A percentile compares a stretch with the other conserved stretches of the same genome.
Evolutionary conservation across 1,140 invertebrate genomes (phyloP).

Genomic region (Doryteuthis pealeii): DNA sequence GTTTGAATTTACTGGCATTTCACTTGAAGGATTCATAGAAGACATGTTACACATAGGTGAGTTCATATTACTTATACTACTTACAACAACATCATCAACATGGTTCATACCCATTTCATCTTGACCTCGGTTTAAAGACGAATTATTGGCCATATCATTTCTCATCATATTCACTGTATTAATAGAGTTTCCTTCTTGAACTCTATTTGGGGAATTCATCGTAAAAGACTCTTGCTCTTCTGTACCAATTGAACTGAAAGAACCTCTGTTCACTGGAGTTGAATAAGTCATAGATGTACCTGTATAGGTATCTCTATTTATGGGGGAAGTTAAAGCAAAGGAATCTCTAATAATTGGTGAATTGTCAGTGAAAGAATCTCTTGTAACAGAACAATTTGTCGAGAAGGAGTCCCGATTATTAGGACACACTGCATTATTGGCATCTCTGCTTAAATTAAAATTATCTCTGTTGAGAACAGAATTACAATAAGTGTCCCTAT

Average conservation of each 20-base stretch:
- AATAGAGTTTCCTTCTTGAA: background rate
- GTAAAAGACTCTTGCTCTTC: background rate
- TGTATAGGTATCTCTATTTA: background rate
- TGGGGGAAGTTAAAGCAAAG: background rate
- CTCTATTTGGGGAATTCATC: background rate
- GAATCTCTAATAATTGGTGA: background rate
- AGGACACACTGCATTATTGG: background rate
- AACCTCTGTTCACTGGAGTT: too few species aligned
- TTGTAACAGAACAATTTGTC: background rate
- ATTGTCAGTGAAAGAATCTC: background rate
- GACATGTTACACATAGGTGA: background rate
- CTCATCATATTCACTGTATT: constrained; percentile 1
- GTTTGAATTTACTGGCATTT: background rate
- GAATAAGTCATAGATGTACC: background rate
- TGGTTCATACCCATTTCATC: background rate
- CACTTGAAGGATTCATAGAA: background rate
- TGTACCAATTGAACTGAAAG: too few species aligned
- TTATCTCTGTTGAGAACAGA: background rate
- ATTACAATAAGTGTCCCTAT: background rate
- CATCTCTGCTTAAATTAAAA: background rate
- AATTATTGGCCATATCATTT: background rate
- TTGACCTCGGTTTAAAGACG: background rate
- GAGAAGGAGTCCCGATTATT: background rate
- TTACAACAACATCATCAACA: background rate
- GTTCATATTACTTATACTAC: background rate